Percentiles rank a stretch among this genome's conserved stretches.
Evolutionary conservation across 2,797 vertebrate species (phyloP).

Genomic region (Macroramphosus scolopax): DNA sequence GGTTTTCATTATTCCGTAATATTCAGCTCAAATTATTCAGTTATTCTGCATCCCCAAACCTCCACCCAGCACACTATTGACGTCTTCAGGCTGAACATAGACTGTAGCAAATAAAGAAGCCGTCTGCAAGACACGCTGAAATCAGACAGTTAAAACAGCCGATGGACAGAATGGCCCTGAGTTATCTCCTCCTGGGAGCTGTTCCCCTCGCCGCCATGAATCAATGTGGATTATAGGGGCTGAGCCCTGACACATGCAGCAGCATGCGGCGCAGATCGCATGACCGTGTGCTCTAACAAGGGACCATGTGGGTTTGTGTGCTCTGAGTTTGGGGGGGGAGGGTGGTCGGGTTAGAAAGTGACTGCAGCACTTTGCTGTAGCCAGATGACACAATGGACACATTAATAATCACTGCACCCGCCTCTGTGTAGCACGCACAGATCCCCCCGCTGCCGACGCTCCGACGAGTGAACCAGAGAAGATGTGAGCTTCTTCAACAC

Average conservation of each 20-base stretch:
- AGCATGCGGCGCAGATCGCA: slow-evolving; percentile 25
- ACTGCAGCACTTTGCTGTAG: slow-evolving; percentile 49
- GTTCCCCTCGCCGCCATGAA: slow-evolving; percentile 42
- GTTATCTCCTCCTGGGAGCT: slow-evolving; percentile 36
- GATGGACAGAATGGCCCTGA: slow-evolving; percentile 31
- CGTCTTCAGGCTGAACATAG: slow-evolving; percentile 8
- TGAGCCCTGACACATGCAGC: slow-evolving; percentile 45
- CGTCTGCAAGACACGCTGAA: neutral
- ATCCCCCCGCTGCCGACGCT: neutral
- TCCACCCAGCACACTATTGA: neutral
- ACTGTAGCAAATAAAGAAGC: slow-evolving; percentile 5
- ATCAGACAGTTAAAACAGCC: slow-evolving; percentile 19
- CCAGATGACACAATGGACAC: slow-evolving; percentile 58
- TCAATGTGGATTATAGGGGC: slow-evolving; percentile 57
- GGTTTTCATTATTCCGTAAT: too few relatives aligned
- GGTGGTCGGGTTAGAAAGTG: slow-evolving; percentile 38
- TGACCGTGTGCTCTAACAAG: slow-evolving; percentile 46
- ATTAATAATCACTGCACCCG: slow-evolving; percentile 58
- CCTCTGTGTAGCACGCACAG: slow-evolving; percentile 2
- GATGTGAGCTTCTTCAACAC: too few relatives aligned
- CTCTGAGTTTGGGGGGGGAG: neutral
- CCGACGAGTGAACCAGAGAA: too few relatives aligned
- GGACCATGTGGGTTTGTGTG: slow-evolving; percentile 8
- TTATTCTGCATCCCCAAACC: neutral
- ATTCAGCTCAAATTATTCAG: too few relatives aligned